Conservation (phyloP, 2,797 vertebrate species). For the Anableps anableps region DNA sequence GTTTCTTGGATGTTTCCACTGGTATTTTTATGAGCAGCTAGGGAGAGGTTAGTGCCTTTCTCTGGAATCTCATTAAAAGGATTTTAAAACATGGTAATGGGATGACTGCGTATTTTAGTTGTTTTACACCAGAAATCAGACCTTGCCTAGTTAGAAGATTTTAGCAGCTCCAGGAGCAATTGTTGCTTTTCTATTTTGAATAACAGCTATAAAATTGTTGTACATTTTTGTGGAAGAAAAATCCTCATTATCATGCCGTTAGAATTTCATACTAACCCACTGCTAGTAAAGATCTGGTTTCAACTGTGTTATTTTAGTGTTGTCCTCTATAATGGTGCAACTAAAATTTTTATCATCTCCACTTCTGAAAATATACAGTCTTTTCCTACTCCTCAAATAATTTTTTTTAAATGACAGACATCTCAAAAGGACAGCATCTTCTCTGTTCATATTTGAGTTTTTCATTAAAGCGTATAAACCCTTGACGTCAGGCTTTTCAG, state of each 20-base stretch:
- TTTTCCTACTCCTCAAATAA: neutral
- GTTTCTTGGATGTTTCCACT: neutral
- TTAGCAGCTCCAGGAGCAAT: neutral
- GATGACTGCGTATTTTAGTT: neutral
- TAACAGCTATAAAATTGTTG: neutral
- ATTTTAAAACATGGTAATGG: neutral
- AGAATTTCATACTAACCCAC: neutral
- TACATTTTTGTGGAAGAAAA: neutral
- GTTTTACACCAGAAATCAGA: neutral
- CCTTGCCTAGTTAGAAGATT: neutral
- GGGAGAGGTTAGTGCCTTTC: neutral
- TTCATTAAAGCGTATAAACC: conserved; percentile 1
- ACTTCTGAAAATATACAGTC: neutral
- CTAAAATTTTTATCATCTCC: neutral
- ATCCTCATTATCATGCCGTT: neutral
- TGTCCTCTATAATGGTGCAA: neutral
- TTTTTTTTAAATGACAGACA: neutral
- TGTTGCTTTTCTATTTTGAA: neutral
- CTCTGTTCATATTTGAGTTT: neutral
- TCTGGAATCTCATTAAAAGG: conserved; percentile 2
- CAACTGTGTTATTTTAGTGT: neutral
- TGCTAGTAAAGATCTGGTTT: neutral
- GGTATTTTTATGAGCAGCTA: neutral
- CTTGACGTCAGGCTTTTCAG: neutral
- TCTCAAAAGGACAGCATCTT: neutral